Base-by-base conservation (phyloP, 2,113 vertebrate genomes). In the Anguilla rostrata region DNA sequence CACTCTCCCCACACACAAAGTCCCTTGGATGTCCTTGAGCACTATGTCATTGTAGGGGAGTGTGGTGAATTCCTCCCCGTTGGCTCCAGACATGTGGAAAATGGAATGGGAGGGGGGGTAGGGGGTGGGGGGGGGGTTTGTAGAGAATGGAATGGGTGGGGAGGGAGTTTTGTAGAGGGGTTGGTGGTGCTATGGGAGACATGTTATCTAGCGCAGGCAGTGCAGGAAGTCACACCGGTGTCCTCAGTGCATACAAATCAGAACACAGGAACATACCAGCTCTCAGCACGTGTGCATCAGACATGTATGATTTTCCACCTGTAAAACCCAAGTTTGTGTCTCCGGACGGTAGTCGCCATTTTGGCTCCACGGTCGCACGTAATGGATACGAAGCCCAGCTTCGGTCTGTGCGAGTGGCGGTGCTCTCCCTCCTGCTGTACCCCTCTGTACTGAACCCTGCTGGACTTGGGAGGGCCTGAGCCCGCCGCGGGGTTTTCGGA, bases 1-100 rank as follows among this genome's bases (percentile, higher is more conserved):
- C 46, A 20, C 41, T 46, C 15, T 40, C 22, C 78, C 49, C 46
- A 7, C 43, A 20, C 75, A 2, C 78, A 4, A 41, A 1, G 2
- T 4, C 43, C 40, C 34, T 60, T 49, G 83, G 15, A 84, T 41
- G 18, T 57, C 9, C 56, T 63, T 83, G 34, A 29, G 41, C 34
- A 26, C 49, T 85, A 41, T 66, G 57, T 34, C 63, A 78, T 85
- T 39, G 49, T 78, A 78, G 46, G 71, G 43, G 46, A 41, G 15
- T 83, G 39, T 86, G 81, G 75, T 83, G 40, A 81, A 20, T 84
- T 66, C 29, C 56, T 75, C 49, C 40, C 71, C 60, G 80, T 71
- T 86, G 66, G 75, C 83, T 86, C 22, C 49, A 75, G 16, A 82
- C 22, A n/a, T 41, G 26, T 80, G 8, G 71, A 20, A 20, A n/a